Conservation (phyloP, 2,888 invertebrate species). For the Caenorhabditis sp. region DNA sequence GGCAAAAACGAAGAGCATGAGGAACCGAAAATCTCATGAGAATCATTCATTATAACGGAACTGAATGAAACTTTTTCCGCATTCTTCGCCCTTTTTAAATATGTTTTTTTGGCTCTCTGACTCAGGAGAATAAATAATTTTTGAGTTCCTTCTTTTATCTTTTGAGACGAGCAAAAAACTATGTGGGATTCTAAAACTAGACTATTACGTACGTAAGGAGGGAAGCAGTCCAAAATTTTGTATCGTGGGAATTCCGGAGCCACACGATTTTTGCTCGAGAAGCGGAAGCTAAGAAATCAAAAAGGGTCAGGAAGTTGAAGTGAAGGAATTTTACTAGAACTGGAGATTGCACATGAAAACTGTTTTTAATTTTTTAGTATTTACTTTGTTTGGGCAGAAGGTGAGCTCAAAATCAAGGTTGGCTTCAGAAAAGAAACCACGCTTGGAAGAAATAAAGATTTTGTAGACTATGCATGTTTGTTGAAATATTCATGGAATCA, state of each 20-base stretch:
- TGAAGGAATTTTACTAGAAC: not conserved
- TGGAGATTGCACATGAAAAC: too few relatives aligned
- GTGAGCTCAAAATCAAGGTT: conserved; percentile 8
- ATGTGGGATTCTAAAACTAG: conserved; percentile 14
- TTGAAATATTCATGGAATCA: conserved; percentile 51
- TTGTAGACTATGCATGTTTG: conserved; percentile 30
- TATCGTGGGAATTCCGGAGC: conserved; percentile 42
- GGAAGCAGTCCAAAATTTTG: conserved; percentile 21
- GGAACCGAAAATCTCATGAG: conserved; percentile 58
- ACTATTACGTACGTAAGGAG: conserved; percentile 40
- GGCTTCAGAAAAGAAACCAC: not conserved
- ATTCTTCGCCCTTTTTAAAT: conserved; percentile 7
- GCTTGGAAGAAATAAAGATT: not conserved
- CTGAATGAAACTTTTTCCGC: conserved; percentile 20
- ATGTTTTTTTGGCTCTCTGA: conserved; percentile 24
- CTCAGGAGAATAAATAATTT: not conserved
- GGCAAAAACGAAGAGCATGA: conserved; percentile 34
- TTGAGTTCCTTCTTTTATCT: not conserved
- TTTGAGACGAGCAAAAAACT: too few relatives aligned
- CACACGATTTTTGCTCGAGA: not conserved
- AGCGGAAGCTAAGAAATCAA: conserved; percentile 31
- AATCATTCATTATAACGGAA: conserved; percentile 57
- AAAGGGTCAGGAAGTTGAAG: not conserved
- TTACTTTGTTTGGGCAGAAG: conserved; percentile 16
- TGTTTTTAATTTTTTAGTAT: conserved; percentile 28